These are phyloP conservation scores for Stichodactyla helianthus DNA, from an alignment of 64 coral and sea anemone species.

Conservation along the genomic window DNA sequence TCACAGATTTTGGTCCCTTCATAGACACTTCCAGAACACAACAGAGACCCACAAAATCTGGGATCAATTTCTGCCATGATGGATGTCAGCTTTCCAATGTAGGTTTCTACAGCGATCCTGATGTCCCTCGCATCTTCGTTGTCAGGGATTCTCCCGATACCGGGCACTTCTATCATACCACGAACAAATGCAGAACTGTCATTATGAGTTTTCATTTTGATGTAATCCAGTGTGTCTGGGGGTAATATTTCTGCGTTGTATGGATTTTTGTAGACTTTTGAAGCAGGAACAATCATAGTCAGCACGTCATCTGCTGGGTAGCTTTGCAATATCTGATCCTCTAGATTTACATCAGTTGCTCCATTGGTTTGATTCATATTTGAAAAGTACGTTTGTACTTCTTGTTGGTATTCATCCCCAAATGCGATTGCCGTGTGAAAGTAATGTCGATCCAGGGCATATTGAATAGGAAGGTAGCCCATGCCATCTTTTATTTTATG, in stretches of 20 bases:
- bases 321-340: slow-evolving; percentile 21
- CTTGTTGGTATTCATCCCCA: slow-evolving; percentile 17
- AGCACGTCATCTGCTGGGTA: slow-evolving; percentile 41
- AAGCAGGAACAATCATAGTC: slow-evolving; percentile 5
- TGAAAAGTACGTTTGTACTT: neutral
- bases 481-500: neutral
- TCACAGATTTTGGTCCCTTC: slow-evolving; percentile 37
- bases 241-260: neutral
- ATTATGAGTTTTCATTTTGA: slow-evolving; percentile 1
- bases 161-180: slow-evolving; percentile 17
- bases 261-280: neutral
- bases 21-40: slow-evolving; percentile 36
- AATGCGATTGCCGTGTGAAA: slow-evolving; percentile 29
- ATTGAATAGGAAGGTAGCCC: slow-evolving; percentile 16
- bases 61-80: slow-evolving; percentile 33
- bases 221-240: slow-evolving; percentile 14
- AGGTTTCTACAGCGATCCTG: neutral
- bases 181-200: slow-evolving; percentile 20
- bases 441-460: slow-evolving; percentile 32
- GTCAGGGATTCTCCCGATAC: slow-evolving; percentile 23
- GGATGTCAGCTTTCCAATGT: slow-evolving; percentile 9
- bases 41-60: slow-evolving; percentile 21
- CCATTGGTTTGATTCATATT: neutral
- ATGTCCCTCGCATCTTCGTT: neutral
- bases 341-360: neutral